Evolutionary conservation across 2,888 invertebrate genomes (phyloP), one percentile per base, ranked within the genome.

Genomic region (Hyles lineata): DNA sequence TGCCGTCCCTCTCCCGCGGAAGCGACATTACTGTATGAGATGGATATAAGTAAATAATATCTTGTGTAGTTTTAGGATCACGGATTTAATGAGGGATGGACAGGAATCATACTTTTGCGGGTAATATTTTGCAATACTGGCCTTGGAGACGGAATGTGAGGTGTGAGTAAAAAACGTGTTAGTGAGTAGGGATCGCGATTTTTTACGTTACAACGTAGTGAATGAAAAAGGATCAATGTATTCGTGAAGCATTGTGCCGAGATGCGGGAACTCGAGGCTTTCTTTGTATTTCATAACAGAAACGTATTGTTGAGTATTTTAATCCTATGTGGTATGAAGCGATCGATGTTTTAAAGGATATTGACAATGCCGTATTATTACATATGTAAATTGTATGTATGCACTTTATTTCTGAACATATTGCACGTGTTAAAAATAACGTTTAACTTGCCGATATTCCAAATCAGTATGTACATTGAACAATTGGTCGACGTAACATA

Each of bases 1-100:
- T 77, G 60, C 77, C 62, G 72, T 87, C 87, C 81, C 85, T 52
- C 76, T 87, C 85, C 76, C 70, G 70, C 84, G 77, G 79, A 81
- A 81, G 75, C 62, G 74, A 67, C 67, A 67, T 67, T 50, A 67
- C 67, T 43, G 23, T 61, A 17, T 15, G 63, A 63, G 63, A 63
- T 63, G 35, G 67, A 67, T 67, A 67, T 67, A 67, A 67, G 67
- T 67, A 67, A 67, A 67, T 67, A 67, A 67, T 67, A 67, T 50
- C 63, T 63, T 23, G 43, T 63, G 35, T 67, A 50, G 43, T 43
- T 55, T 55, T 17, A 43, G 67, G 67, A 50, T 19, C 67, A 25
- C 21, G 50, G 23, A 17, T 67, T 43, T 67, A 67, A 67, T 67
- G 67, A 62, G 62, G 62, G 62, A 50, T 67, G 67, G 67, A 17